Conservation (phyloP, 2,113 vertebrate species). For the Eurystomus gularis region DNA sequence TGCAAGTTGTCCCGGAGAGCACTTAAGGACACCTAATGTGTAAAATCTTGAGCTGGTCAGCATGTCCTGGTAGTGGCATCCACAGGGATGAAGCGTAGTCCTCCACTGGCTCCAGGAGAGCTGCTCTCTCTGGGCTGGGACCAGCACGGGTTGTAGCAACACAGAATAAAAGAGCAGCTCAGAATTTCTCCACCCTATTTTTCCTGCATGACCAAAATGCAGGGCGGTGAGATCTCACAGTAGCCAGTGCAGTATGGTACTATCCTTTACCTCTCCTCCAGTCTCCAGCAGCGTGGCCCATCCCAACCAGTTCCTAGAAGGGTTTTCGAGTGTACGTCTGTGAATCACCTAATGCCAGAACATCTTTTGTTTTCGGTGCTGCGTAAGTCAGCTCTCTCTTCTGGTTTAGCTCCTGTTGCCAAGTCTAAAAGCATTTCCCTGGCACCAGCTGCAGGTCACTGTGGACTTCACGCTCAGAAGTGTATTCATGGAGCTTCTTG, state of each 20-base stretch:
- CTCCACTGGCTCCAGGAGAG: neutral
- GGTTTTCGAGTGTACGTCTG: neutral
- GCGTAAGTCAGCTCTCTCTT: neutral
- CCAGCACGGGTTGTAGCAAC: rapidly evolving
- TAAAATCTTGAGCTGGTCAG: neutral
- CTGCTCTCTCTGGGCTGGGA: neutral
- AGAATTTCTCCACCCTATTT: neutral
- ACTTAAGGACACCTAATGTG: neutral
- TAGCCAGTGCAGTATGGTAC: neutral
- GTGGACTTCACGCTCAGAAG: neutral
- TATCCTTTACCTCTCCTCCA: neutral
- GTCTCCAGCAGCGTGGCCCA: rapidly evolving
- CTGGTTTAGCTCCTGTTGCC: neutral
- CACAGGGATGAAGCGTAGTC: rapidly evolving
- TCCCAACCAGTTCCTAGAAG: neutral
- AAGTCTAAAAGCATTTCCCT: neutral
- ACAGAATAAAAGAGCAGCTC: neutral
- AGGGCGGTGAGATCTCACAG: neutral
- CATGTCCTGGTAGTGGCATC: neutral
- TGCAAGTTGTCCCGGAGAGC: neutral
- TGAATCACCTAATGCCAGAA: neutral
- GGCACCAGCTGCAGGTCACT: neutral
- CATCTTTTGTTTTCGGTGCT: constrained; percentile 16
- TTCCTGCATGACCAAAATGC: neutral
- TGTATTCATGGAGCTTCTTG: neutral